Conservation (phyloP, 2,113 vertebrate genomes). For the Scytalopus superciliaris region DNA sequence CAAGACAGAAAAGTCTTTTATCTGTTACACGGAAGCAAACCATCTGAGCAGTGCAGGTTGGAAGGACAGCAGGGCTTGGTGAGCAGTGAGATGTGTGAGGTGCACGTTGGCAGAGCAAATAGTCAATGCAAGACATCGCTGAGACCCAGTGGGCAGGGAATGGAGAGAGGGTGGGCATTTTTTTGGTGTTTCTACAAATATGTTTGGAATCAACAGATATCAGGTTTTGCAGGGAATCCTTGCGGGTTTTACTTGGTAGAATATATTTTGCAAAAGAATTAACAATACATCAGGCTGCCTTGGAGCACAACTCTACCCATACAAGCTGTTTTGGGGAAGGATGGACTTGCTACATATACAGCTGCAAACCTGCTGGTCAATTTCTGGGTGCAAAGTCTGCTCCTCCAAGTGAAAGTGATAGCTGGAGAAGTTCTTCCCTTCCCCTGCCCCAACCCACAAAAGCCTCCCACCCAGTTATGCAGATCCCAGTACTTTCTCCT, state of each 20-base stretch:
- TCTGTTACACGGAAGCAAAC: neutral
- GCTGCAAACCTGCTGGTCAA: neutral
- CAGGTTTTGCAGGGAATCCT: neutral
- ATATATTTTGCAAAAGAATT: neutral
- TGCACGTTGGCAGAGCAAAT: neutral
- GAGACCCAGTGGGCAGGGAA: neutral
- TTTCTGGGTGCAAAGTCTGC: neutral
- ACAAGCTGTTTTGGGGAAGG: neutral
- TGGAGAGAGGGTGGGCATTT: neutral
- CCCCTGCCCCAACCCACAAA: too few relatives aligned
- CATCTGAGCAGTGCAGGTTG: neutral
- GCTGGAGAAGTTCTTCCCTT: neutral
- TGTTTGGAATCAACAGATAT: neutral
- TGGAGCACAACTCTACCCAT: neutral
- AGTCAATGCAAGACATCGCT: rapidly evolving
- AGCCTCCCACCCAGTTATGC: neutral
- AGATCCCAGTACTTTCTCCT: neutral
- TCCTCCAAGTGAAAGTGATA: neutral
- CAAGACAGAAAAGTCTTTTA: neutral
- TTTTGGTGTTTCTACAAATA: neutral
- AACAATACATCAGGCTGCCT: rapidly evolving
- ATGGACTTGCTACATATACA: neutral
- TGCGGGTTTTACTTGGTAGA: neutral
- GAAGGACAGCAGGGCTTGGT: neutral
- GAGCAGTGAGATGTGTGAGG: neutral